Base-by-base conservation (phyloP, 1,140 invertebrate genomes). In the Formica selysi region DNA sequence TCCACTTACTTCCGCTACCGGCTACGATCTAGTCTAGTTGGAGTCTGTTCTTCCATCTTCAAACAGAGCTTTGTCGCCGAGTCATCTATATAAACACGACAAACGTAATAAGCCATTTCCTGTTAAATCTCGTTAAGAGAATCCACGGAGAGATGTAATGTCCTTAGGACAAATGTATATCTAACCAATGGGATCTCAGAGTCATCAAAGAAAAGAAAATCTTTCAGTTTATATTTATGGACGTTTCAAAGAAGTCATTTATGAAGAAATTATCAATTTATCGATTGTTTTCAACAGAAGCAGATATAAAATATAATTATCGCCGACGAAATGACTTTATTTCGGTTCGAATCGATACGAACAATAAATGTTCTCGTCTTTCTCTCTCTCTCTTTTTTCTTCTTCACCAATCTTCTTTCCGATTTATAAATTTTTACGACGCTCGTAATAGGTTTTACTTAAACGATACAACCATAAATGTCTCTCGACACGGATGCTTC, bases 61-160 rank as follows among this genome's bases (percentile, higher is more conserved):
- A 70, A 79, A 65, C 64, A 74, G 16, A 76, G 44, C 81, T 90
- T 86, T 89, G 81, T 86, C 48, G 71, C 64, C 61, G 62, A 62
- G 11, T 16, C 36, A 67, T 88, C 62, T 68, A 61, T 68, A 61
- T 83, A 87, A 86, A 87, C 64, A 79, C 62, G 59, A 44, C 64
- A 73, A 84, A 73, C 76, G 65, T 62, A 59, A 85, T 71, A 80
- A 38, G 44, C 32, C 57, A 85, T 65, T 87, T 85, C 70, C 36
- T 57, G 38, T 61, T 76, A 79, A 89, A 91, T 89, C 86, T 85
- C 85, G 80, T 88, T 88, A 88, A 80, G 70, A 68, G 65, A 68
- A 44, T 80, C 76, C 36, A 36, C 59, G 62, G 44, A 70, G 68
- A 73, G 54, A 71, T 8, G 22, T 19, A 26, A 22, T 26, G 62